Conservation (phyloP, 2,888 invertebrate species). For the Volucella bombylans region DNA sequence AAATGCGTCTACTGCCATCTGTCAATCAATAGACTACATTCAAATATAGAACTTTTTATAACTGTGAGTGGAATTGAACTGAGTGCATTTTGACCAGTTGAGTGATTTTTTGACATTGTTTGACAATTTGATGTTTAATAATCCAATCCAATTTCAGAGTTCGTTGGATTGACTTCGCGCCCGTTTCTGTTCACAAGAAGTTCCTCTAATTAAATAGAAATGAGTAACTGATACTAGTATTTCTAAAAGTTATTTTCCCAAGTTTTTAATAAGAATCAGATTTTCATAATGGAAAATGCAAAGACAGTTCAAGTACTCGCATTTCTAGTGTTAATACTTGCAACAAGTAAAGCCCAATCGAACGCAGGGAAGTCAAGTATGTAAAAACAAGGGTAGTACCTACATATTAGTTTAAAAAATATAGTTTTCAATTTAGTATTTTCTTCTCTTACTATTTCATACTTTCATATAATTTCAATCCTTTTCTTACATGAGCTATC, state of each 20-base stretch:
- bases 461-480: constrained; percentile 31
- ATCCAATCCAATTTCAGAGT: constrained; percentile 40
- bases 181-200: not conserved
- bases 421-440: not conserved
- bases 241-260: not conserved
- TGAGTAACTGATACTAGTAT: constrained; percentile 27
- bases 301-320: constrained; percentile 11
- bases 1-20: constrained; percentile 13
- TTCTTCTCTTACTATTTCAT: not conserved
- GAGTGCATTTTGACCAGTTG: constrained; percentile 14
- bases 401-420: not conserved
- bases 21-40: not conserved
- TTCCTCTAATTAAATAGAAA: constrained; percentile 19
- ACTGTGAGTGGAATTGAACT: constrained; percentile 1
- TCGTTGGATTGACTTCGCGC: constrained; percentile 11
- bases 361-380: constrained; percentile 58
- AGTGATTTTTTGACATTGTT: constrained; percentile 43
- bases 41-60: not conserved
- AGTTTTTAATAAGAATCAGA: not conserved
- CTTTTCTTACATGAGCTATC: constrained; percentile 46
- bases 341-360: constrained; percentile 49
- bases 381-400: not conserved
- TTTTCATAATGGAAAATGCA: constrained; percentile 42
- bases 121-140: constrained; percentile 29
- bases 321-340: constrained; percentile 39